Evolutionary conservation across 2,113 vertebrate genomes (phyloP), one percentile per base, ranked within the genome.

Genomic region (Semnornis frantzii): DNA sequence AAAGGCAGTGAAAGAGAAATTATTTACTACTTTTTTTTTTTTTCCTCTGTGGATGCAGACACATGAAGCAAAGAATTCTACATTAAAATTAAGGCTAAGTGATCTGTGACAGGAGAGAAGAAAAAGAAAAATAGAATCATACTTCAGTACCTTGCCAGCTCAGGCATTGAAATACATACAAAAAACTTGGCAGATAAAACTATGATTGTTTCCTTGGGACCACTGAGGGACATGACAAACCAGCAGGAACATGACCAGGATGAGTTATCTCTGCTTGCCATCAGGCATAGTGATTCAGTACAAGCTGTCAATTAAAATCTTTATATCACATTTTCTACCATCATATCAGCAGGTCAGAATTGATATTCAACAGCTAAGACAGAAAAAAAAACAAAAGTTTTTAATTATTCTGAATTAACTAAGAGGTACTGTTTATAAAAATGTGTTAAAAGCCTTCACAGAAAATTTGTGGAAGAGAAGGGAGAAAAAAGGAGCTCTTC

Each of bases 231-330:
- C 58, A n/a, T 63, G 33, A 63, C 50, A 82, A 89, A 75, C 18
- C 6, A 2, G 80, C 70, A 92, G 70, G 63, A 92, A 39, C 72
- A 62, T 63, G 10, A 3, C 9, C 59, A 93, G 91, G 82, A 87
- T 57, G 85, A 64, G 42, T 20, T 76, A 20, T 37, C 68, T 75
- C 34, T 89, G 71, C n/a, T 64, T 89, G 78, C 46, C 73, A 89
- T 21, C 59, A 92, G 58, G 55, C 10, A 3, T 4, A 69, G 46
- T 46, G 87, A 87, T 87, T 92, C 59, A 65, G 58, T n/a, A 69
- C 33, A 42, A 68, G 34, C 31, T 73, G 72, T 57, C 87, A 73
- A 74, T 64, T 93, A 94, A 94, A 93, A 82, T 63, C 64, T 76
- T 95, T 66, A 19, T 48, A 87, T 73, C 34, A 48, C 28, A 82